phyloP scores from a whole-genome alignment of 2,888 invertebrate genomes.

The Alloplasta piceator region DNA sequence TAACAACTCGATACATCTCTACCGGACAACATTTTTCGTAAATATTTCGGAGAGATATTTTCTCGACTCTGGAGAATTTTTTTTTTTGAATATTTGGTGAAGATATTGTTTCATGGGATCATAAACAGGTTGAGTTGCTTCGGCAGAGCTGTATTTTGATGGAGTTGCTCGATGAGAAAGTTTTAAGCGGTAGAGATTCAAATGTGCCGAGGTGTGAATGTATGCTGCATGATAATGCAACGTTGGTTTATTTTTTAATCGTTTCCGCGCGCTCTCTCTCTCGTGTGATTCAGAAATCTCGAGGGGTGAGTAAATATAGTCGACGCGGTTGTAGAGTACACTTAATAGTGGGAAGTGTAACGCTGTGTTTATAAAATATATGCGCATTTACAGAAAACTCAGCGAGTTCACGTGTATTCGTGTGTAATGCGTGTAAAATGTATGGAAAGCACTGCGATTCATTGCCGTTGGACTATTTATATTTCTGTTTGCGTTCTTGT shows the following conservation, averaged over 20 bases:
- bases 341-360: constrained; percentile 22
- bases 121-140: no score
- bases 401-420: no score
- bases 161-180: neutral
- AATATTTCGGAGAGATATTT: no score
- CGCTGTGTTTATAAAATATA: constrained; percentile 31
- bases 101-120: no score
- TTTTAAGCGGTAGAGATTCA: neutral
- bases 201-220: neutral
- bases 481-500: constrained; percentile 16
- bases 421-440: no score
- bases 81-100: no score
- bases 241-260: constrained; percentile 30
- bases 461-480: constrained; percentile 35
- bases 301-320: constrained; percentile 1
- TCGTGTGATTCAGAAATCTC: constrained; percentile 25
- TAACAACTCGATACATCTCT: no score
- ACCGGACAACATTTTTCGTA: no score
- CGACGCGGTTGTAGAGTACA: constrained; percentile 3
- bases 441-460: neutral
- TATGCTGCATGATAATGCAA: constrained; percentile 7
- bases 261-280: neutral
- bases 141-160: no score
- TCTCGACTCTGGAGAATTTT: no score
- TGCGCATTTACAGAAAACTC: no score